Base-by-base conservation (phyloP, 1,140 invertebrate genomes). In the Piezodorus guildinii region DNA sequence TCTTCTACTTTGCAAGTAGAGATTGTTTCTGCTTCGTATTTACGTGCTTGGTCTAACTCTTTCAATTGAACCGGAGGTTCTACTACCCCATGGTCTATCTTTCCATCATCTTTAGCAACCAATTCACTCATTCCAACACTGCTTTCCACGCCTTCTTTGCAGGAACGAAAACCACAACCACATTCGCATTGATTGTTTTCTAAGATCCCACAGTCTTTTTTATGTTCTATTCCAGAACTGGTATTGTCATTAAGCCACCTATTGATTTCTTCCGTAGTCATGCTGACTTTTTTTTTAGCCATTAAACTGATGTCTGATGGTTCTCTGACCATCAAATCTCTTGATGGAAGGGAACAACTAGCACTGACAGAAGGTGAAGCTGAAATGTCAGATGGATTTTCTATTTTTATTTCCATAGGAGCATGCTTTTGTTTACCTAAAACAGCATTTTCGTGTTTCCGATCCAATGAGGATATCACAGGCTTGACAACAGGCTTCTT, bases 181-280 rank as follows among this genome's bases (percentile, higher is more conserved):
- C 68, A 69, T 58, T 67, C 66, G 54, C 68, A 69, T 46, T 65
- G 64, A 39, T 65, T 67, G 16, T 69, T 71, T 19, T 70, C 68
- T 61, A 67, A 69, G 17, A 71, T 64, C 0, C 63, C 64, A 60
- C 68, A 70, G 27, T 68, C 65, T 61, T 69, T 65, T 17, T 54
- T 60, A 51, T 69, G 66, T 39, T 69, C 66, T 39, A 66, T 65
- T 30, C 64, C 68, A n/a, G 63, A 30, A 61, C 60, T 69, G 30
- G 66, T 66, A 67, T 79, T 82, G 64, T 85, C 83, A 62, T 82
- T 82, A 1, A 86, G 69, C 84, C 84, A 86, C 69, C 85, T 84
- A 63, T 85, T 82, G 58, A 85, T 85, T 70, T 85, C 82, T 69
- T 87, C 85, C 15, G 79, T 83, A 0, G 84, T 83, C 82, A 85